These are phyloP conservation scores for Cataglyphis altisquamis DNA, from an alignment of 2,888 invertebrate species.

Conservation along the genomic window DNA sequence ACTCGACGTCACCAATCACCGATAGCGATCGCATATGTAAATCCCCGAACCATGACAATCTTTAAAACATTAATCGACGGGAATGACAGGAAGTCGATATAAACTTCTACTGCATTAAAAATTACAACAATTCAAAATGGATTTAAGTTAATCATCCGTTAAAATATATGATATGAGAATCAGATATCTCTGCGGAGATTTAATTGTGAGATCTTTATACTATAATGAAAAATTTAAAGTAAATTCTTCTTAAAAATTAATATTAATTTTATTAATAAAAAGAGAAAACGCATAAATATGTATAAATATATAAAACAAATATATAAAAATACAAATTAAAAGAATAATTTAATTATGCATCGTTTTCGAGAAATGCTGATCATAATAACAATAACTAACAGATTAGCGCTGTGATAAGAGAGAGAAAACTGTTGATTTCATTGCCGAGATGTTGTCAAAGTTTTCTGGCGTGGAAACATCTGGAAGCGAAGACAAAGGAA, in stretches of 20 bases:
- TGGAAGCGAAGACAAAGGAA: constrained; percentile 6
- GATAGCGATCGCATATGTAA: constrained; percentile 43
- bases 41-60: constrained; percentile 42
- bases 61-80: constrained; percentile 51
- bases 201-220: neutral
- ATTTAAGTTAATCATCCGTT: constrained; percentile 15
- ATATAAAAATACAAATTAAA: neutral
- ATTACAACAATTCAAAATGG: neutral
- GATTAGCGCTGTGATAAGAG: constrained; percentile 20
- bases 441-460: constrained; percentile 36
- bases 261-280: neutral
- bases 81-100: constrained; percentile 37
- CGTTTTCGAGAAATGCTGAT: neutral
- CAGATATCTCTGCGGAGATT: constrained; percentile 5
- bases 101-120: constrained; percentile 25
- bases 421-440: constrained; percentile 14
- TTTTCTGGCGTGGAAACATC: constrained; percentile 14
- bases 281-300: neutral
- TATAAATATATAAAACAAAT: neutral
- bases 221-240: neutral
- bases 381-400: constrained; percentile 10
- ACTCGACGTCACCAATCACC: constrained; percentile 46
- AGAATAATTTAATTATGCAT: constrained; percentile 5
- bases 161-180: neutral
- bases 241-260: neutral